Conservation (phyloP, 2,113 vertebrate genomes). For the Halichoeres trimaculatus region DNA sequence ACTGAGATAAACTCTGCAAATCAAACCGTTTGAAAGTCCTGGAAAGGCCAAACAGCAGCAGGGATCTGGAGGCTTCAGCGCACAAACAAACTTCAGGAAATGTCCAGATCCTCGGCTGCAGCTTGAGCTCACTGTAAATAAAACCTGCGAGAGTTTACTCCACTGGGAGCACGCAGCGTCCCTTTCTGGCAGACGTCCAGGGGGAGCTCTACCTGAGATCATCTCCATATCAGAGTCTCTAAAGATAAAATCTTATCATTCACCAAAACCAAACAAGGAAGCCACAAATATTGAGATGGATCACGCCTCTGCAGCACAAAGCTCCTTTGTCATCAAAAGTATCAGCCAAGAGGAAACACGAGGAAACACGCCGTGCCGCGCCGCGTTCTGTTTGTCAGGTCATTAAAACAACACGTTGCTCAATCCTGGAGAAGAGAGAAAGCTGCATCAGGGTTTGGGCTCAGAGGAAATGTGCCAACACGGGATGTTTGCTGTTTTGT, state of each 20-base stretch:
- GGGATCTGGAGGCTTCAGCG: neutral
- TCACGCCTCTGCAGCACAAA: neutral
- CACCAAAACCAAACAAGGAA: neutral
- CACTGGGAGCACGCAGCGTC: neutral
- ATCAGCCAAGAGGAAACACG: no score
- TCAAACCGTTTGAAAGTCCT: no score
- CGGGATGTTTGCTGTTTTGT: neutral
- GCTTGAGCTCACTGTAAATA: neutral
- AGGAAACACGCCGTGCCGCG: no score
- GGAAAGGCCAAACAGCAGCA: neutral
- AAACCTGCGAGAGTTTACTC: neutral
- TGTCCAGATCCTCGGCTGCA: neutral
- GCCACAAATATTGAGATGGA: neutral
- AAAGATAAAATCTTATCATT: neutral
- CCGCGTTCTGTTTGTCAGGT: no score
- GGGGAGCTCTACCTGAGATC: no score
- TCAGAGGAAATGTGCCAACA: no score
- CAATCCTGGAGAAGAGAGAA: neutral
- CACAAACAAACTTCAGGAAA: slow-evolving; percentile 18
- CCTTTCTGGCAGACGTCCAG: neutral
- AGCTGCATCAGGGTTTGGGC: neutral
- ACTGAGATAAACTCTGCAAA: no score
- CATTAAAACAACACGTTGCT: neutral
- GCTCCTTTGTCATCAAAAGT: neutral
- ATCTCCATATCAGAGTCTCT: no score